Evolutionary conservation across 2,797 vertebrate species (phyloP), one percentile per base, ranked within the genome.

Genomic region (Chanos chanos): DNA sequence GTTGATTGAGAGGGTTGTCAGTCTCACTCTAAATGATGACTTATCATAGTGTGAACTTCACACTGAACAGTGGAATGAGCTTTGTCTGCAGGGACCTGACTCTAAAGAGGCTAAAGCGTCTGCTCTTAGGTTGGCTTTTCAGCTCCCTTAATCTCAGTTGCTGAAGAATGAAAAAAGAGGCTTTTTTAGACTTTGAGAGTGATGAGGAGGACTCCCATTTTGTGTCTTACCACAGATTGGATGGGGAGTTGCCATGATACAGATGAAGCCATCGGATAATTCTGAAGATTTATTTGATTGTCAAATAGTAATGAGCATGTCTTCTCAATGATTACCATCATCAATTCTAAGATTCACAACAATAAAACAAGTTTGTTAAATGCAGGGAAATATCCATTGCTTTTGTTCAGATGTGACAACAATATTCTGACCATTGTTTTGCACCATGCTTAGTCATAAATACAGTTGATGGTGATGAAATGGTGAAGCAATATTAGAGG

Each of bases 1-100:
- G 72, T 60, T 69, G 57, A 70, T 71, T 72, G 51, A 76, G 55
- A 66, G 49, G 34, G 48, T 50, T 67, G 53, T 31, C 45, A 25
- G 36, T 52, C 64, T n/a, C n/a, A n/a, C n/a, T n/a, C n/a, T n/a
- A n/a, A 57, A 40, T 71, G 76, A 75, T 75, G 56, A 70, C 75
- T 77, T 78, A 78, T 75, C 71, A 77, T 70, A 58, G 62, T 39
- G 4, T 47, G 39, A 61, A 39, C 36, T 64, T 50, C 30, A 18
- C 16, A 47, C 69, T 39, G 48, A 63, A 34, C 56, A 57, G 50
- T 24, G 63, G 61, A 60, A 56, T 22, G 6, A 40, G 48, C 18
- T 58, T 66, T 47, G 54, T 69, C 65, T 68, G 55, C 41, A 21
- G 68, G 72, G 76, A 63, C 50, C 28, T 43, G 49, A 63, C 66